A percentile compares a stretch with the other conserved stretches of the same genome.
Evolutionary conservation across 2,888 invertebrate genomes (phyloP).

Genomic region (Bellardia bayeri): DNA sequence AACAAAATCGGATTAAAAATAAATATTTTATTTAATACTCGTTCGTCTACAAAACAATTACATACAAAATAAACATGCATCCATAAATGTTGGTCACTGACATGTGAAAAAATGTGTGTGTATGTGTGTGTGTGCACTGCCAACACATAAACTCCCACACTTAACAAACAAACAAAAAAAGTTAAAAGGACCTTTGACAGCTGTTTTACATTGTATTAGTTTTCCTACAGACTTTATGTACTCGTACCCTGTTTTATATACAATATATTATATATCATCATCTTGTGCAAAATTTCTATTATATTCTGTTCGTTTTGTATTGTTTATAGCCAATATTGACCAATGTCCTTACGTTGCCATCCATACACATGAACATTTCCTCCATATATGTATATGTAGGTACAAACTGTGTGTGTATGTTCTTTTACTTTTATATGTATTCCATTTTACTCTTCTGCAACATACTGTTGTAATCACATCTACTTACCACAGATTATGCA

Average conservation of each 20-base stretch:
- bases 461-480: slow-evolving; percentile 79
- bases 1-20: slow-evolving; percentile 81
- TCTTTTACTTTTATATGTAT: not conserved
- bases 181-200: slow-evolving; percentile 62
- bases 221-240: slow-evolving; percentile 46
- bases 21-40: slow-evolving; percentile 40
- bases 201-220: slow-evolving; percentile 55
- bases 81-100: slow-evolving; percentile 31
- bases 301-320: slow-evolving; percentile 23
- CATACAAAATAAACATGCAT: slow-evolving; percentile 2
- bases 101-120: slow-evolving; percentile 8
- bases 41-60: not conserved
- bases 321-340: slow-evolving; percentile 36
- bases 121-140: not conserved
- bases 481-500: slow-evolving; percentile 83
- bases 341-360: slow-evolving; percentile 58
- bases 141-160: slow-evolving; percentile 52
- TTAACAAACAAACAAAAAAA: slow-evolving; percentile 8
- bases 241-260: slow-evolving; percentile 17
- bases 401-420: not conserved
- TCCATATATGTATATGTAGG: not conserved
- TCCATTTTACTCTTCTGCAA: slow-evolving; percentile 62
- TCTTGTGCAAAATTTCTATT: slow-evolving; percentile 37
- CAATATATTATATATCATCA: slow-evolving; percentile 14
- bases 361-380: slow-evolving; percentile 1